Evolutionary conservation across 1,140 invertebrate species (phyloP), one percentile per base, ranked within the genome.

Genomic region (Pseudomyrmex concolor): DNA sequence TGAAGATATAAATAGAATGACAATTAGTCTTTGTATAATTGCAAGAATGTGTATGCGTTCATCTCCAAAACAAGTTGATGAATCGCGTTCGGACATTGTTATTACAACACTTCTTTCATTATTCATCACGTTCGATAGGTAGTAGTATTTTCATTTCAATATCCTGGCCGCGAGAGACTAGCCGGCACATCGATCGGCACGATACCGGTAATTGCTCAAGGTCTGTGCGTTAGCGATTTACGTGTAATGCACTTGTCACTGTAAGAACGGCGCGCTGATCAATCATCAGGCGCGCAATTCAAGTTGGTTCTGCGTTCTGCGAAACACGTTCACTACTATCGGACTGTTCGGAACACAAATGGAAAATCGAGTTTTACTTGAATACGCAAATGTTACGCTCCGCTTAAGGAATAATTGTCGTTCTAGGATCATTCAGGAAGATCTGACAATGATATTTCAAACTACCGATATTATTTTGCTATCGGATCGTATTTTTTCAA

Each of bases 121-220:
- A 80, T 34, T 34, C 34, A 55, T 71, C 43, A 50, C n/a, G 43
- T 70, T 80, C 67, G 43, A 70, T 80, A 34, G 43, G 19, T n/a
- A 2, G 64, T 25, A 48, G 34, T 22, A 59, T 70, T 78, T 57
- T 57, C 34, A 78, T 78, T 78, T 70, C 76, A 70, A 70, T 78
- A 68, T 57, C 19, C 54, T 78, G 64, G 15, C 19, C 51, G 72
- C 22, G 17, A 51, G 34, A 34, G 34, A 34, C 34, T 25, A 66
- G 60, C 34, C 34, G 3, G 3, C 15, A 64, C 22, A 15, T 17
- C 64, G 64, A 17, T 67, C 72, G 9, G 34, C 55, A 45, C 17
- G 22, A 25, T 66, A 54, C 12, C 17, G 43, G 57, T 10, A 17
- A 45, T 68, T 13, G 64, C 15, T 68, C 74, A 78, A 78, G 74